phyloP scores from a whole-genome alignment of 2,888 invertebrate genomes.

The Nasonovia ribisnigri region DNA sequence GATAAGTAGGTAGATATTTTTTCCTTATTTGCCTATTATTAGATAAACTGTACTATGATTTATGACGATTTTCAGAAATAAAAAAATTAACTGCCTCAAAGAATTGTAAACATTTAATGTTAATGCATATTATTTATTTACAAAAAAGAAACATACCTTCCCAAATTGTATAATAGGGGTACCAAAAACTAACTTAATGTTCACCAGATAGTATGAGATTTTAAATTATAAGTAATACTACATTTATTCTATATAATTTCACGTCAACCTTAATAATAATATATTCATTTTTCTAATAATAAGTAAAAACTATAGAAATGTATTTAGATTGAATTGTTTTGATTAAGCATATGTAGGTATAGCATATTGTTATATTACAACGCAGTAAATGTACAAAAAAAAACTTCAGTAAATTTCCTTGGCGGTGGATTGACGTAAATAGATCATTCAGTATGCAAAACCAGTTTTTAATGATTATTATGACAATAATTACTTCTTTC shows the following conservation, averaged over 20 bases:
- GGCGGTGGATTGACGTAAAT: neutral
- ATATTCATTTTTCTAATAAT: neutral
- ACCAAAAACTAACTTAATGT: neutral
- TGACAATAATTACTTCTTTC: neutral
- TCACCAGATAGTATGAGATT: neutral
- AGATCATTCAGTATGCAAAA: neutral
- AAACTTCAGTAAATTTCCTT: neutral
- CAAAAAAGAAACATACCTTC: neutral
- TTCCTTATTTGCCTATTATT: neutral
- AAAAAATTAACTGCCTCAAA: neutral
- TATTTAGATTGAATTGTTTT: no score
- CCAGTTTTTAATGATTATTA: neutral
- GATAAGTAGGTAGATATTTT: neutral
- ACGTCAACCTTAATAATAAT: neutral
- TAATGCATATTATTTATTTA: neutral
- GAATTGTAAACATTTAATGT: neutral
- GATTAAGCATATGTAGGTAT: neutral
- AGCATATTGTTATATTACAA: neutral
- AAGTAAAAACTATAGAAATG: neutral
- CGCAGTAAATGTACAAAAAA: neutral
- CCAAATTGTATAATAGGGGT: neutral
- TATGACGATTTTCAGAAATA: neutral
- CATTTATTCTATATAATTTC: neutral
- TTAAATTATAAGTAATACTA: neutral
- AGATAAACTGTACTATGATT: neutral